Conservation (phyloP, 1,140 invertebrate species). For the Diploscapter pachys region DNA sequence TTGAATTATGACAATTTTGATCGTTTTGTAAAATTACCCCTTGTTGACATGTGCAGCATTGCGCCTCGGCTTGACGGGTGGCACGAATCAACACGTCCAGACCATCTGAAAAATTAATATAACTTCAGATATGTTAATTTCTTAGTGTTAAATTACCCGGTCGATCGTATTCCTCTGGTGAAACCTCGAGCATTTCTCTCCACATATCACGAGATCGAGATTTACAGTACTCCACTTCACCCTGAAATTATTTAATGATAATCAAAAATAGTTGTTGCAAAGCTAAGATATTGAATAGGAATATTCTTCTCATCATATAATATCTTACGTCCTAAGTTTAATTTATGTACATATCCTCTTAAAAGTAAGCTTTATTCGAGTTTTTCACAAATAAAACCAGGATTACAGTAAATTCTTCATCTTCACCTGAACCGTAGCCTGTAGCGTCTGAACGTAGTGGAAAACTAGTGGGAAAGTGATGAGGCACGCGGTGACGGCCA, state of each 20-base stretch:
- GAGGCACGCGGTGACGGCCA: constrained; percentile 57
- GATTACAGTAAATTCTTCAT: no score
- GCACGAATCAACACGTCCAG: constrained; percentile 44
- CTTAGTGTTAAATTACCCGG: no score
- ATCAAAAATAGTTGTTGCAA: no score
- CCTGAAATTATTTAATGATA: constrained; percentile 36
- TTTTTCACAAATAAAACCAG: not conserved
- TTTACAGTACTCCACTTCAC: constrained; percentile 58
- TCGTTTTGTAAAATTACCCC: constrained; percentile 16
- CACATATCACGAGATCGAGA: constrained; percentile 56
- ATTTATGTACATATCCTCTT: constrained; percentile 8
- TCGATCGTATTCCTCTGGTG: constrained; percentile 30
- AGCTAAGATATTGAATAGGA: no score
- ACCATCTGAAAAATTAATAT: constrained; percentile 10
- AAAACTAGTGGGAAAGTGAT: constrained; percentile 58
- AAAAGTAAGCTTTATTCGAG: constrained; percentile 3
- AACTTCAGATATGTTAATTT: no score
- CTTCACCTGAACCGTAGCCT: constrained; percentile 52
- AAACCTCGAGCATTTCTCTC: constrained; percentile 57
- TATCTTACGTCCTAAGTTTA: not conserved
- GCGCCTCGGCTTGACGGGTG: constrained; percentile 50
- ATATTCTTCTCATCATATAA: no score
- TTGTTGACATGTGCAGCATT: constrained; percentile 58
- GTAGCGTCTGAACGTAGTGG: constrained; percentile 57
- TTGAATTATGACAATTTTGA: no score